Conservation (phyloP, 2,888 invertebrate genomes). For the Xestia c-nigrum region DNA sequence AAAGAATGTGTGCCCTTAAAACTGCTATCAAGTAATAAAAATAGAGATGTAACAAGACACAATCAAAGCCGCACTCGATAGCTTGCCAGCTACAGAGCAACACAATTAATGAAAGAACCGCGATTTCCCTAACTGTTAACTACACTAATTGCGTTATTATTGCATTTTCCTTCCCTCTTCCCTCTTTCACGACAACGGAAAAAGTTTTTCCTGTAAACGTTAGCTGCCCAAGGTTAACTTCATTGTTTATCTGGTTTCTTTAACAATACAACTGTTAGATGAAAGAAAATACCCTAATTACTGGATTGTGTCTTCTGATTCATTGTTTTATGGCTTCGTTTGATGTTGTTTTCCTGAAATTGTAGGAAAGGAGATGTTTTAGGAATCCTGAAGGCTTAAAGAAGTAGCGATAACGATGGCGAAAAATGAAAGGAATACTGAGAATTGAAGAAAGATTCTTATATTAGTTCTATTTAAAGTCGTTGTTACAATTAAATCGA, state of each 20-base stretch:
- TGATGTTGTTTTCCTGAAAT: background rate
- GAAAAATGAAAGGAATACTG: background rate
- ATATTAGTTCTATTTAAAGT: background rate
- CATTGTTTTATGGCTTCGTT: conserved; percentile 26
- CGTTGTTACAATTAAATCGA: too few relatives aligned
- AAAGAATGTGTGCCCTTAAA: too few relatives aligned
- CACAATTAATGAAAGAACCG: conserved; percentile 32
- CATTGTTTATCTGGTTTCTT: conserved; percentile 65
- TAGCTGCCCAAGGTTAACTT: conserved; percentile 47
- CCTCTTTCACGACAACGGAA: conserved; percentile 45
- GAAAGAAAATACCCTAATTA: conserved; percentile 40
- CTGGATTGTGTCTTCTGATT: conserved; percentile 40
- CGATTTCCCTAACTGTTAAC: conserved; percentile 44
- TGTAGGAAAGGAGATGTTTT: background rate
- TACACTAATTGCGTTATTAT: conserved; percentile 68
- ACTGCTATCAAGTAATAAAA: background rate
- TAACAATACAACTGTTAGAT: conserved; percentile 39
- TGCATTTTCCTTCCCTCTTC: conserved; percentile 49
- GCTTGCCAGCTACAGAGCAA: conserved; percentile 12
- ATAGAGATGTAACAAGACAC: background rate
- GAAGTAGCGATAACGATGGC: background rate
- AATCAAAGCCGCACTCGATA: conserved; percentile 16
- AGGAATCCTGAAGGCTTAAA: background rate
- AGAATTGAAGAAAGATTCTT: background rate
- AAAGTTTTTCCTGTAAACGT: conserved; percentile 61